phyloP scores from a whole-genome alignment of 2,888 invertebrate species.

The Coleophora flavipennella region DNA sequence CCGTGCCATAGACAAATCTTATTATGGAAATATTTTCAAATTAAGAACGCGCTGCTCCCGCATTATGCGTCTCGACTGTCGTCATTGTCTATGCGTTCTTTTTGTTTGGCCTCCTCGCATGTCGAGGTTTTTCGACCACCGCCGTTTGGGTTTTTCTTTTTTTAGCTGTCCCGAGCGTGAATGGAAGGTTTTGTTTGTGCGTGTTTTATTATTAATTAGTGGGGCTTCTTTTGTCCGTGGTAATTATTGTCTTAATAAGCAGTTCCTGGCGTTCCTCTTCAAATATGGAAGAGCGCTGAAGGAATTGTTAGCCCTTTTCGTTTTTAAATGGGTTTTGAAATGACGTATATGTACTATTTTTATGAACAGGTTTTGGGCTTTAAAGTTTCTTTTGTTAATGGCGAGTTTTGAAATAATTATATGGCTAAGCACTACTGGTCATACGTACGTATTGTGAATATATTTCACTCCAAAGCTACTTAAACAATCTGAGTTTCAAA shows the following conservation, averaged over 20 bases:
- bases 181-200: constrained; percentile 68
- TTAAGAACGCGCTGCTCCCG: constrained; percentile 69
- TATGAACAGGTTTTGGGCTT: constrained; percentile 29
- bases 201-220: constrained; percentile 74
- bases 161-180: constrained; percentile 64
- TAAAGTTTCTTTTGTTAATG: constrained; percentile 16
- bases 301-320: constrained; percentile 53
- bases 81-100: constrained; percentile 68
- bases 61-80: constrained; percentile 70
- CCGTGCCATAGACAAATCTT: constrained; percentile 70
- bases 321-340: constrained; percentile 41
- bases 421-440: too few species aligned
- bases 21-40: constrained; percentile 73
- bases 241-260: constrained; percentile 73
- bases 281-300: constrained; percentile 50
- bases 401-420: too few species aligned
- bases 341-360: constrained; percentile 26
- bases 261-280: constrained; percentile 55
- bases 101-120: constrained; percentile 69
- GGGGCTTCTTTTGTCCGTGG: constrained; percentile 67
- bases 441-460: too few species aligned
- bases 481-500: too few species aligned
- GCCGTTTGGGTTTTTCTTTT: constrained; percentile 66
- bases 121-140: constrained; percentile 70
- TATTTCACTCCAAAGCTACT: too few species aligned